Evolutionary conservation across 2,113 vertebrate genomes (phyloP).

Genomic region (Seriola rivoliana): DNA sequence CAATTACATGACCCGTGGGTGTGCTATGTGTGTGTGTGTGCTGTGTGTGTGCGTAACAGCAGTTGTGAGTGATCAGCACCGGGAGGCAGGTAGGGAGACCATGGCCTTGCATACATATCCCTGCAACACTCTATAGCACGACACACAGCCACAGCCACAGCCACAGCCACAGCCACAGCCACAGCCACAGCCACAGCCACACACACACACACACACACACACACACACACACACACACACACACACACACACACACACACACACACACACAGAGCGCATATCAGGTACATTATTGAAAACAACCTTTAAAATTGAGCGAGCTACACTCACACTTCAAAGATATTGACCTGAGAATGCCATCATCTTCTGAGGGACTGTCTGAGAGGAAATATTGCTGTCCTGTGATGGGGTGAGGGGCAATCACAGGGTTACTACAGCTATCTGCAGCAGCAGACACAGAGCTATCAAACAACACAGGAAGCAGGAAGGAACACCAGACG

Average conservation of each 20-base stretch:
- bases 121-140: constrained; percentile 31
- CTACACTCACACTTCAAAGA: constrained; percentile 70
- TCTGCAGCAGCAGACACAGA: constrained; percentile 16
- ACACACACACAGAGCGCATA: constrained; percentile 14
- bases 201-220: constrained; percentile 4
- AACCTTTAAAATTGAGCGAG: constrained; percentile 74
- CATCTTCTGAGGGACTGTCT: constrained; percentile 53
- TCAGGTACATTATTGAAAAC: constrained; percentile 80
- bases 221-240: constrained; percentile 9
- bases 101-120: constrained; percentile 54
- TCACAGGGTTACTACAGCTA: constrained; percentile 27
- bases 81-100: constrained; percentile 55
- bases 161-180: constrained; percentile 15
- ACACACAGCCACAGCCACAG: constrained; percentile 17
- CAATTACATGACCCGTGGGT: constrained; percentile 78
- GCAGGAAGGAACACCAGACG: not conserved
- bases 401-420: constrained; percentile 35
- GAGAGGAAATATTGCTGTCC: constrained; percentile 48
- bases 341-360: constrained; percentile 64
- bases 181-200: no score
- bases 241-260: constrained; percentile 10
- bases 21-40: constrained; percentile 50
- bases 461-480: constrained; percentile 2
- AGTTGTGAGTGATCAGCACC: constrained; percentile 60
- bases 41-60: constrained; percentile 37